Evolutionary conservation across 2,888 invertebrate species (phyloP), one percentile per base, ranked within the genome.

Genomic region (Vanessa cardui): DNA sequence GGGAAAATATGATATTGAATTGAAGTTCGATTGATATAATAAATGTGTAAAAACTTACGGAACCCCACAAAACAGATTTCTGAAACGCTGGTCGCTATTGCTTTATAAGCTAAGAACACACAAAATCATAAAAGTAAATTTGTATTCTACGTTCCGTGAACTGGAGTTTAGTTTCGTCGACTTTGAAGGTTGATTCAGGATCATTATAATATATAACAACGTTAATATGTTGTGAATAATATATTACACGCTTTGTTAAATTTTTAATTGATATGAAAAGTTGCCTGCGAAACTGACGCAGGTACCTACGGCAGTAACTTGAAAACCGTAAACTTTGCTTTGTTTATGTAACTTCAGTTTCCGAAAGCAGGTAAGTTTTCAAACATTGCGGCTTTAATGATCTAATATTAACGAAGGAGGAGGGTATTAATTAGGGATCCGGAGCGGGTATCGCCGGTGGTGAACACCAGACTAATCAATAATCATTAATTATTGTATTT

Each of bases 311-410:
- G 87, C 85, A 85, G 83, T 81, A 88, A 90, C 89, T 90, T 89
- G 80, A 82, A 65, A 81, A 66, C 83, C 83, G 81, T 85, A 85
- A 90, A 91, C 85, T 91, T 91, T 83, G 80, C 86, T 85, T 89
- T 91, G 92, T 92, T 90, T 90, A 88, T 89, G 84, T 82, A 89
- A 92, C 88, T 89, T 88, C 76, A 80, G 87, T 84, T 83, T 83
- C 77, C 81, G 82, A 86, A 86, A 88, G 87, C 89, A 90, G 88
- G 88, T 88, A 92, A 92, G 91, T 91, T 91, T 88, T 86, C 81
- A 85, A 90, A 92, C 92, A 89, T 89, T 87, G 91, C 83, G 92
- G 92, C 87, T 92, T 90, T 91, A 92, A 91, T 92, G 91, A 92
- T 92, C 89, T 90, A 92, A 91, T 92, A 92, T 92, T 91, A 90